These are phyloP conservation scores for Desmodus rotundus DNA, from an alignment of 2,113 vertebrate genomes.

Conservation along the genomic window DNA sequence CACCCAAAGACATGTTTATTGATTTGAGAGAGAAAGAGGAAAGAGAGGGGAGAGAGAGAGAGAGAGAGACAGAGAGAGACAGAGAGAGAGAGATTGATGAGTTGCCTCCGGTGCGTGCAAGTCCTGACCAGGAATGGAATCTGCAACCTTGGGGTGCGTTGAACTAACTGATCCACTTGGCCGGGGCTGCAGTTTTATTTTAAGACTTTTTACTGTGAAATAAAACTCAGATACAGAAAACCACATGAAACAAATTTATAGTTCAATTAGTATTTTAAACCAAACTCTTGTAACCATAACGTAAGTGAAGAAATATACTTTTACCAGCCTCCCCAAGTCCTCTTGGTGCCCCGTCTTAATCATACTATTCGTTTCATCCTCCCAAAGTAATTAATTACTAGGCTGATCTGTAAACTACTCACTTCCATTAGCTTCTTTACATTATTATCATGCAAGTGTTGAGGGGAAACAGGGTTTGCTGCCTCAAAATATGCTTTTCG, in stretches of 20 bases:
- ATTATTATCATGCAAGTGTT: not conserved
- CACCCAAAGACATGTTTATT: too few species aligned
- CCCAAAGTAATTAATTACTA: not conserved
- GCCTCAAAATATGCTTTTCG: too few species aligned
- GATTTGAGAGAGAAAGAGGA: too few species aligned
- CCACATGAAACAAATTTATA: not conserved
- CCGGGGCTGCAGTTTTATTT: not conserved
- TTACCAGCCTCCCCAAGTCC: not conserved
- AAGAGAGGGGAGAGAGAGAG: too few species aligned
- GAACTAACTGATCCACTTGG: too few species aligned
- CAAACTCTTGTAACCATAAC: not conserved
- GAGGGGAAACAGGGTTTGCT: not conserved
- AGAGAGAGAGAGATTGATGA: too few species aligned
- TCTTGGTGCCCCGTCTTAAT: not conserved
- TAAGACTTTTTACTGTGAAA: not conserved
- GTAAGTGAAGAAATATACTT: not conserved
- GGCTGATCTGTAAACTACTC: too few species aligned
- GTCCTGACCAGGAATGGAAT: too few species aligned
- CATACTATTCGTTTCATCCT: not conserved
- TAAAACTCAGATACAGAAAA: not conserved
- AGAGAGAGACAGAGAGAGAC: too few species aligned
- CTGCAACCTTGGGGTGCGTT: too few species aligned
- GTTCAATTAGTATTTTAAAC: not conserved
- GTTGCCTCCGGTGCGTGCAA: too few species aligned
- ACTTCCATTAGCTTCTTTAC: not conserved